These are phyloP conservation scores for Eurystomus glaucurus DNA, from an alignment of 2,797 vertebrate genomes.

Conservation along the genomic window DNA sequence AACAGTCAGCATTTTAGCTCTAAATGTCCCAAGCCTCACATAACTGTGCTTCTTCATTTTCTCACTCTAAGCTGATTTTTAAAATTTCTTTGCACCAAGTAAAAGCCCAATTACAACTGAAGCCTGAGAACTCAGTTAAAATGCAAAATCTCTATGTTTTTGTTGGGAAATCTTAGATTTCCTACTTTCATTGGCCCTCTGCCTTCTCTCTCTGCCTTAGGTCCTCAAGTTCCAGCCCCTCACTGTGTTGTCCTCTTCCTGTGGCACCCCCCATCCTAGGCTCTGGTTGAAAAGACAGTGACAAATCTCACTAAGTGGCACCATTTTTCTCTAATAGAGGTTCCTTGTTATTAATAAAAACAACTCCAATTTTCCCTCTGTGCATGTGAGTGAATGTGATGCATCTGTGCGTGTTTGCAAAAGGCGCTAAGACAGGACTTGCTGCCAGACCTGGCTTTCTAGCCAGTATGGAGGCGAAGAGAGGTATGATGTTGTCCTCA, in stretches of 20 bases:
- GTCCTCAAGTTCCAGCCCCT: neutral
- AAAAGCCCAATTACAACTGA: neutral
- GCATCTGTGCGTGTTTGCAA: neutral
- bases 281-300: neutral
- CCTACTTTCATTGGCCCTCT: neutral
- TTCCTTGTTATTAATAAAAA: neutral
- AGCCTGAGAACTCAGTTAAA: neutral
- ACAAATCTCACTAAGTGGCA: neutral
- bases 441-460: neutral
- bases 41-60: neutral
- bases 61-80: neutral
- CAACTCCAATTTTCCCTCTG: neutral
- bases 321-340: neutral
- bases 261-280: neutral
- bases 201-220: neutral
- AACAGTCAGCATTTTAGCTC: slow-evolving; percentile 9
- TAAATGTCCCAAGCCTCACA: neutral
- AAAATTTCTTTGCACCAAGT: neutral
- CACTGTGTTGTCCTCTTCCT: neutral
- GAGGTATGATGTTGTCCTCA: neutral
- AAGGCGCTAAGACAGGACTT: neutral
- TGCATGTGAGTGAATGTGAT: neutral
- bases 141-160: neutral
- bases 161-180: neutral
- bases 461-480: neutral